Conservation (phyloP, 2,113 vertebrate genomes). For the Limnothrissa miodon region DNA sequence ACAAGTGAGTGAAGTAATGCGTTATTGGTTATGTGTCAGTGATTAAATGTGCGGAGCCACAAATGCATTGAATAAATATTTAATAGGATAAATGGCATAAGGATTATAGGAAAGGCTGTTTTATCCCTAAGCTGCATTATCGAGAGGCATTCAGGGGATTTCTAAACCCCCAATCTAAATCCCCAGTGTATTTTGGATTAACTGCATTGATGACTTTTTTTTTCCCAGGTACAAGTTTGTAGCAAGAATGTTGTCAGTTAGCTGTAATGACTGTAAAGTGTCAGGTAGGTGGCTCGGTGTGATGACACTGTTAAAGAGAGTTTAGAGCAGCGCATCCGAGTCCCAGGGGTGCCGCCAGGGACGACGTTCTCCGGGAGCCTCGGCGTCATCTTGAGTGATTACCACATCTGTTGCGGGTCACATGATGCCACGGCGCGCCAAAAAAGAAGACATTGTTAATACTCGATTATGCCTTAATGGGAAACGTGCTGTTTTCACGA, state of each 20-base stretch:
- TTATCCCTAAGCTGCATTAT: slow-evolving; percentile 67
- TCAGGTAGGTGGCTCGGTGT: neutral
- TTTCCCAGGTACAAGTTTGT: slow-evolving; percentile 55
- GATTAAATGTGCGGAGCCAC: slow-evolving; percentile 45
- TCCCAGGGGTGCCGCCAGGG: neutral
- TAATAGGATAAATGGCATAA: slow-evolving; percentile 63
- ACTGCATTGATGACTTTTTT: slow-evolving; percentile 60
- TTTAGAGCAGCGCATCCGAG: neutral
- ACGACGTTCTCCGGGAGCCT: neutral
- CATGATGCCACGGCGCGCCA: neutral
- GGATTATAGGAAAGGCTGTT: slow-evolving; percentile 58
- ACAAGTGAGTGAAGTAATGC: slow-evolving; percentile 35
- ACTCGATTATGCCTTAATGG: no score
- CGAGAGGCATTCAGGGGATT: slow-evolving; percentile 64
- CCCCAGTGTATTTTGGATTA: slow-evolving; percentile 63
- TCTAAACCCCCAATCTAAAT: slow-evolving; percentile 63
- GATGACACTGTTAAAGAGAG: neutral
- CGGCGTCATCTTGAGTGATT: neutral
- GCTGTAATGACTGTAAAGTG: slow-evolving; percentile 51
- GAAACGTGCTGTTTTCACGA: no score
- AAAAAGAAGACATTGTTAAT: no score
- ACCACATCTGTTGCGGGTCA: neutral
- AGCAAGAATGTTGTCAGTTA: slow-evolving; percentile 35
- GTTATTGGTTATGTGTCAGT: slow-evolving; percentile 45
- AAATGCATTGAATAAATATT: slow-evolving; percentile 57